Evolutionary conservation across 2,888 invertebrate genomes (phyloP), one percentile per base, ranked within the genome.

Genomic region (Cylindroiulus punctatus): DNA sequence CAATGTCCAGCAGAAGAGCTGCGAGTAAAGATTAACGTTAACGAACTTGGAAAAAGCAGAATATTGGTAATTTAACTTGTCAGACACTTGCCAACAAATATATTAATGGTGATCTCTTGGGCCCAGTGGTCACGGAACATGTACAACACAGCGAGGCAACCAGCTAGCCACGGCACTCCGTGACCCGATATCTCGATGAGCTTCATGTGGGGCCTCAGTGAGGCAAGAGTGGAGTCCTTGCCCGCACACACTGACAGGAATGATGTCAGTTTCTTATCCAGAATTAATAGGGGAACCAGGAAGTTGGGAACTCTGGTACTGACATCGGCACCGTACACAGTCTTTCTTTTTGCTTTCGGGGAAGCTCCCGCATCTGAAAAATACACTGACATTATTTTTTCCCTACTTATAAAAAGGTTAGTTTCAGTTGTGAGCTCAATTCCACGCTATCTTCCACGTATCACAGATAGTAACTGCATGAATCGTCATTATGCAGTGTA

Each of bases 81-180:
- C n/a, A 44, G 26, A 85, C 87, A 89, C 92, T 91, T 93, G 96
- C 96, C 97, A 89, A 96, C 91, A 26, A 97, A 91, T 91, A 97
- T 93, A 91, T 98, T 98, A 4, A 97, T 93, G 93, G 97, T 95
- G 91, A 96, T 92, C 91, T 96, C 95, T 89, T 96, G 94, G 42
- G 95, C 91, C 12, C 93, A 92, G 88, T 93, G 93, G 88, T 93
- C 94, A 89, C 94, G 94, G 40, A 95, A 92, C 76, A 96, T 90
- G 94, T 96, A 96, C 88, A 96, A 94, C 88, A 95, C 94, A 5
- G 94, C 94, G 36, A 96, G 91, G 94, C 95, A 95, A 36, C 93
- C 93, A 8, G 93, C 93, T 85, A 98, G 91, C 97, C 97, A 98
- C 5, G 95, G 93, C 84, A 97, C 93, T 12, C 97, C 97, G 92